phyloP scores from a whole-genome alignment of 2,113 vertebrate genomes.

The Blennius ocellaris region DNA sequence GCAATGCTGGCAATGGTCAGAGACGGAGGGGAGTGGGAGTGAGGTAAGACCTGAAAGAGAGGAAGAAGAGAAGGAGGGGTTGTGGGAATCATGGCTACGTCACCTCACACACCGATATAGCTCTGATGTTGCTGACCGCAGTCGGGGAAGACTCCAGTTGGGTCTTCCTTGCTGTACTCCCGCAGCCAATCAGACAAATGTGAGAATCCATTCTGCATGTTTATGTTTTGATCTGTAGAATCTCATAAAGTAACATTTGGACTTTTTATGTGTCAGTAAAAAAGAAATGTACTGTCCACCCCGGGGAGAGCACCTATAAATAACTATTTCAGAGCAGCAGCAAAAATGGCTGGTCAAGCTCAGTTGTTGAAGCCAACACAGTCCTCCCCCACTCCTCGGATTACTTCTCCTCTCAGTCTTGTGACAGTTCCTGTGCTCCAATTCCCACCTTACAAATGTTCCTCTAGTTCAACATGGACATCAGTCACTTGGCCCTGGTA shows the following conservation, averaged over 20 bases:
- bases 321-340: constrained; percentile 60
- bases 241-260: neutral
- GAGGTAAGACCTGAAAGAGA: constrained; percentile 40
- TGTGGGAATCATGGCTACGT: constrained; percentile 53
- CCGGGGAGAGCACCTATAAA: constrained; percentile 64
- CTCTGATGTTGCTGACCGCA: constrained; percentile 75
- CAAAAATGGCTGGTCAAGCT: constrained; percentile 57
- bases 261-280: constrained; percentile 26
- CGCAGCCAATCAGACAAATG: neutral
- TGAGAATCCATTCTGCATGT: neutral
- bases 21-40: constrained; percentile 50
- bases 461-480: constrained; percentile 7
- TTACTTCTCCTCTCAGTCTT: constrained; percentile 63
- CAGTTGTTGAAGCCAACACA: constrained; percentile 60
- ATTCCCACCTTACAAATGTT: constrained; percentile 34
- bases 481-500: neutral
- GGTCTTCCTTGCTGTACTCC: constrained; percentile 13
- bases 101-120: constrained; percentile 70
- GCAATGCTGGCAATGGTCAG: constrained; percentile 65
- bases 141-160: constrained; percentile 45
- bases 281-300: constrained; percentile 42
- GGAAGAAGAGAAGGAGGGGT: constrained; percentile 27
- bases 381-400: constrained; percentile 40
- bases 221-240: neutral
- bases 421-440: constrained; percentile 32